Base-by-base conservation (phyloP, 2,797 vertebrate species). In the Danio choprae region DNA sequence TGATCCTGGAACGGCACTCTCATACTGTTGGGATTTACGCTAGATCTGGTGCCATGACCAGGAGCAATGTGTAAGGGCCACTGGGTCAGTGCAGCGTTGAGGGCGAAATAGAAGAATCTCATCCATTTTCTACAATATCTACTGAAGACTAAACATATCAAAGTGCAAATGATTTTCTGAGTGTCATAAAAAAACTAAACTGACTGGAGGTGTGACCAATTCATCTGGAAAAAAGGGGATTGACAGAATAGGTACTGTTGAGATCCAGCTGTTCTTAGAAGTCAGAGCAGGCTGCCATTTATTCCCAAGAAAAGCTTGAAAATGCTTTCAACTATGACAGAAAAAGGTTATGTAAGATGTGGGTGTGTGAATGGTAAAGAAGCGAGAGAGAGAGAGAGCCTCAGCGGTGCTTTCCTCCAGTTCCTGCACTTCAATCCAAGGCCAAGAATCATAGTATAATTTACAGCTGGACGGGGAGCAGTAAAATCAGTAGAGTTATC, bases 201-300 rank as follows among this genome's bases (percentile, higher is more conserved):
- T 4, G 29, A 64, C 40, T 71, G 56, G 77, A 71, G 46, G 55
- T n/a, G n/a, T 40, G 71, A 53, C 58, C 40, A 53, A 62, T 64
- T 70, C 10, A 70, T 67, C 59, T 68, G 63, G 62, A 74, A 62
- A 77, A 60, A 43, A 50, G 46, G 38, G 50, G 83, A 51, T 12
- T 43, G 58, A 60, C 18, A 74, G 8, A 80, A 82, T 46, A 64
- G 9, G 51, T 46, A 79, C 29, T 29, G 29, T 29, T 29, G 20
- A 48, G 40, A 40, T 79, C 55, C 64, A 84, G 74, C 69, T 68
- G 82, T 80, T 73, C 22, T 36, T 73, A 59, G 43, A 82, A 71
- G 40, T 38, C 43, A 64, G 60, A n/a, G 53, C 41, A 64, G 46
- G 48, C 59, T 76, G 60, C 67, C 65, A 70, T 38, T 84, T 71